Evolutionary conservation across 2,888 invertebrate genomes (phyloP), one percentile per base, ranked within the genome.

Genomic region (Ischnus inquisitorius): DNA sequence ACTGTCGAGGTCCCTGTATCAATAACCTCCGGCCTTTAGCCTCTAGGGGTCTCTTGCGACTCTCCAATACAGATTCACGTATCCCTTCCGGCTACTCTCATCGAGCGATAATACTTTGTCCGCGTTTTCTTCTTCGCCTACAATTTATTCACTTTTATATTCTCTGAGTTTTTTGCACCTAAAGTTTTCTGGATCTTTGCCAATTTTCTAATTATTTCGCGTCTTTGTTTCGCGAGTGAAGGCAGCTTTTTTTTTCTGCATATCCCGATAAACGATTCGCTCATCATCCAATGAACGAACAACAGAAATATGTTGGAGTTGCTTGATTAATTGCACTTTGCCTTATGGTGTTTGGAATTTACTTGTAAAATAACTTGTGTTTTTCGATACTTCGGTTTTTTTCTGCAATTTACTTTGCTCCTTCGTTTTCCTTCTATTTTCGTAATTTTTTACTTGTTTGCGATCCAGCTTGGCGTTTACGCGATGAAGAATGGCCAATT

Each of bases 401-500:
- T 43, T 28, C 12, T 48, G 34, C 8, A 28, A 14, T 57, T n/a
- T 60, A 5, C 14, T 22, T 71, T 46, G 41, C 41, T 28, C 34
- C 41, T 48, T 67, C 39, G 46, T 57, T 39, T 64, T n/a, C 19
- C 48, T 48, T 43, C 41, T 62, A n/a, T n/a, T 71, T 48, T 34
- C 67, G 60, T 28, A 39, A 12, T n/a, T 43, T 14, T 34, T 68
- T 54, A 22, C 48, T 28, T 28, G 68, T 62, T 71, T 22, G 22
- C 34, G 10, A 34, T 34, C 57, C 54, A 67, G 28, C 39, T 67
- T 67, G 34, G 65, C 74, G 78, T 64, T 41, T 34, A 2, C 41
- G 57, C 54, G 46, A 75, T 54, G 19, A 57, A 64, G 19, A 51
- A 64, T 51, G 5, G 28, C 46, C 65, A 75, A 57, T 83, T 83